phyloP scores from a whole-genome alignment of 2,888 invertebrate species.

The Megalurothrips usitatus region DNA sequence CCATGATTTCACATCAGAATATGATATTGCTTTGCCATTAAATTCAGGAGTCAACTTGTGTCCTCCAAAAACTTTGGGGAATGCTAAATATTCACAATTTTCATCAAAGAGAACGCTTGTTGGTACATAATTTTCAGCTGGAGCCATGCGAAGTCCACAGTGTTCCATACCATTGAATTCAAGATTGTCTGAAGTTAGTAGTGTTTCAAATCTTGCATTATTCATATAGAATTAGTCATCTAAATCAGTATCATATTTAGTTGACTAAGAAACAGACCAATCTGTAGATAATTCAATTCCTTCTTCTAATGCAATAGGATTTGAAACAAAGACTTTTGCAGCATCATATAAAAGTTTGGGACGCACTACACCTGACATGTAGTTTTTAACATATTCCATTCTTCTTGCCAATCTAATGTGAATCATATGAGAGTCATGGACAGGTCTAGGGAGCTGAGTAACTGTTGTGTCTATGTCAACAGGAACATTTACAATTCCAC shows the following conservation, averaged over 20 bases:
- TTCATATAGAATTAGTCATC: neutral
- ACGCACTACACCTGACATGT: constrained; percentile 33
- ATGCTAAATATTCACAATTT: constrained; percentile 32
- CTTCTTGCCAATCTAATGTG: constrained; percentile 34
- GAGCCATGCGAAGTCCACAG: constrained; percentile 32
- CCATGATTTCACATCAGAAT: constrained; percentile 36
- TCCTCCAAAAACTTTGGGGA: constrained; percentile 33
- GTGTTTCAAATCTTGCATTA: neutral
- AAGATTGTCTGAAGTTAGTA: constrained; percentile 31
- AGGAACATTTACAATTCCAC: constrained; percentile 36
- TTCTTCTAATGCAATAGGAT: constrained; percentile 33
- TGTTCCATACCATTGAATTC: constrained; percentile 30
- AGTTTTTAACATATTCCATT: constrained; percentile 34
- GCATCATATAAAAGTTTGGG: constrained; percentile 33
- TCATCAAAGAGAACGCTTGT: constrained; percentile 34
- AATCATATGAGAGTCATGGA: constrained; percentile 35
- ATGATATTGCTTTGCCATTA: constrained; percentile 27
- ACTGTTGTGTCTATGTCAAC: constrained; percentile 36
- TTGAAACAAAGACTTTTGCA: constrained; percentile 31
- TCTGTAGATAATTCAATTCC: constrained; percentile 33
- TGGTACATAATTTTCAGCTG: constrained; percentile 35
- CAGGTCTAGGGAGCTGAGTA: constrained; percentile 31
- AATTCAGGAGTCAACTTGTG: constrained; percentile 28
- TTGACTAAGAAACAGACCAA: constrained; percentile 28
- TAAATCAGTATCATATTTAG: neutral